Percentiles rank a stretch among this genome's conserved stretches.
Conservation (phyloP, 2,113 vertebrate species). For the Copsychus sechellarum region DNA sequence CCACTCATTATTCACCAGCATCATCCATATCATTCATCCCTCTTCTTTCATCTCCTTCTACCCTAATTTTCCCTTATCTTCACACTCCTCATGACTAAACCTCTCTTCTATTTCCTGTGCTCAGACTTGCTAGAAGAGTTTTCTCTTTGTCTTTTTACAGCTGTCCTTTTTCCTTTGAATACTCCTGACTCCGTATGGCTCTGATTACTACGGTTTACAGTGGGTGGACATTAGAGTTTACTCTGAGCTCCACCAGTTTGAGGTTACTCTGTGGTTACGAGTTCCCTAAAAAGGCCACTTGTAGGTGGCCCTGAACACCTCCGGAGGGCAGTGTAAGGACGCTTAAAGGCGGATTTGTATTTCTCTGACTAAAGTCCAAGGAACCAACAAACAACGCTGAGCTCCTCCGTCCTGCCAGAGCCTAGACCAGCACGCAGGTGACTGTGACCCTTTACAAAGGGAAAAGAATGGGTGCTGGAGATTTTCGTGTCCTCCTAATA, state of each 20-base stretch:
- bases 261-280: background rate
- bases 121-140: background rate
- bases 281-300: background rate
- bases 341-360: background rate
- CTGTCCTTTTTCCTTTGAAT: background rate
- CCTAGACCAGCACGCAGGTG: background rate
- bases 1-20: background rate
- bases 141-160: background rate
- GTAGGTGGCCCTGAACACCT: background rate
- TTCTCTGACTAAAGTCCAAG: background rate
- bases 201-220: background rate
- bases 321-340: slow-evolving; percentile 37
- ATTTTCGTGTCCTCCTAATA: background rate
- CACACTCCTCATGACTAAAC: background rate
- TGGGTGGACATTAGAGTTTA: background rate
- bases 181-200: background rate
- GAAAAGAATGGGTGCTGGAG: background rate
- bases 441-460: background rate
- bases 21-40: background rate
- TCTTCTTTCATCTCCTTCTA: background rate
- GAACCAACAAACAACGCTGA: fast-evolving
- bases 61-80: background rate
- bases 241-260: background rate
- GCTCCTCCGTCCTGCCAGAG: background rate
- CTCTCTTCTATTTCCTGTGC: background rate